phyloP scores from a whole-genome alignment of 2,888 invertebrate species.

The Mythimna pallens region DNA sequence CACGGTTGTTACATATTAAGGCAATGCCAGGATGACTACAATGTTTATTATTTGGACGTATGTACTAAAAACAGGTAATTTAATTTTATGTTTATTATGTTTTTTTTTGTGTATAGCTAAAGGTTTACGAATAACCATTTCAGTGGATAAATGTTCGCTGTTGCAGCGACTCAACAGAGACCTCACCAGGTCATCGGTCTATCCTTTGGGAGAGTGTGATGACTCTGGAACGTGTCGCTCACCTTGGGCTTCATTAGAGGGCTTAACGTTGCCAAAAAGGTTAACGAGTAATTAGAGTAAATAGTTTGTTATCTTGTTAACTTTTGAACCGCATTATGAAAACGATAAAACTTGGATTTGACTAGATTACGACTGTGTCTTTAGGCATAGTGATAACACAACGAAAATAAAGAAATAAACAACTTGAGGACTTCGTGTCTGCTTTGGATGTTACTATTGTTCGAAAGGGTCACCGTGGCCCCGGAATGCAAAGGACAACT shows the following conservation, averaged over 20 bases:
- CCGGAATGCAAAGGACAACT: not conserved
- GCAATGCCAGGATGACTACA: constrained; percentile 95
- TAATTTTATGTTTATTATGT: not conserved
- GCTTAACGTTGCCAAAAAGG: not conserved
- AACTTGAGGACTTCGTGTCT: not conserved
- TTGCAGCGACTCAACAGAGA: too few relatives aligned
- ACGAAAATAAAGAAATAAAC: not conserved
- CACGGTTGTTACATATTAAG: constrained; percentile 95
- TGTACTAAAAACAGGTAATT: constrained; percentile 93
- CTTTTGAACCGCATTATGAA: not conserved
- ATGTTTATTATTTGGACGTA: constrained; percentile 95
- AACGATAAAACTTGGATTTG: not conserved
- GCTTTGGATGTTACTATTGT: not conserved
- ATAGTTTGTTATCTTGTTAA: constrained; percentile 2
- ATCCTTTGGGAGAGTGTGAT: too few relatives aligned
- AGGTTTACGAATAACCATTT: not conserved
- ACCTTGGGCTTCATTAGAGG: not conserved
- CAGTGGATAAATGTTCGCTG: too few relatives aligned
- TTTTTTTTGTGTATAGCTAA: too few relatives aligned
- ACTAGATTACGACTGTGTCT: not conserved
- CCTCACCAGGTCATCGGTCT: too few relatives aligned
- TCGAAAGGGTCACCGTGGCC: not conserved
- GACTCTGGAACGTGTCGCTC: too few relatives aligned
- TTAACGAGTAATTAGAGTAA: not conserved
- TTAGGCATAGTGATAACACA: not conserved